Percentiles rank a stretch among this genome's conserved stretches.
Evolutionary conservation across 2,797 vertebrate genomes (phyloP).

Genomic region (Austrolebias charrua): DNA sequence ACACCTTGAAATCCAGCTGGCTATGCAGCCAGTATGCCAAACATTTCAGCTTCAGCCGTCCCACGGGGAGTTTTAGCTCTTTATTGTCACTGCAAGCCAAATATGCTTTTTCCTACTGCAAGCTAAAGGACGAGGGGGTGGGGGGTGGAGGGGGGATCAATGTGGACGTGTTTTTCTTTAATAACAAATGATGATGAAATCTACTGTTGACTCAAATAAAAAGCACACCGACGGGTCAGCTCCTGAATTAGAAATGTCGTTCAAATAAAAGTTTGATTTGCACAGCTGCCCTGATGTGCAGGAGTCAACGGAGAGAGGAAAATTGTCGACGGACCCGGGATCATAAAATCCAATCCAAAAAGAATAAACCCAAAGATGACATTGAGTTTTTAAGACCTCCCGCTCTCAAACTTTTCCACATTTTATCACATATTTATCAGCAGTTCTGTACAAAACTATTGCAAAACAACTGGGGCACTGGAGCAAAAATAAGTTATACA

Average conservation of each 20-base stretch:
- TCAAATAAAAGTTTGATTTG: conserved; percentile 27
- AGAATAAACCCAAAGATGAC: conserved; percentile 4
- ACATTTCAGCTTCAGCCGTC: conserved; percentile 34
- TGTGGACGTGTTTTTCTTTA: conserved; percentile 16
- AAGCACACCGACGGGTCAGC: conserved; percentile 8
- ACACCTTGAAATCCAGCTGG: conserved; percentile 3
- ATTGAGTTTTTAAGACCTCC: not conserved
- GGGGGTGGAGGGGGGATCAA: not conserved
- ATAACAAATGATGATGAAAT: conserved; percentile 20
- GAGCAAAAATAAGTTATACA: too few species aligned
- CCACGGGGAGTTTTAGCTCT: conserved; percentile 39
- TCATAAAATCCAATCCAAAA: not conserved
- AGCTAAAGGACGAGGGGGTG: not conserved
- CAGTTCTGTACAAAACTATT: too few species aligned
- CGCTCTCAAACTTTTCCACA: too few species aligned
- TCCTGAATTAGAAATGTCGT: conserved; percentile 20
- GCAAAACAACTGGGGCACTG: too few species aligned
- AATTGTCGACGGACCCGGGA: conserved; percentile 10
- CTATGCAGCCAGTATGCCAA: conserved; percentile 22
- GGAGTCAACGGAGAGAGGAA: conserved; percentile 1
- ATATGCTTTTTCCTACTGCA: conserved; percentile 17
- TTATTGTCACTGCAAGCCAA: conserved; percentile 39
- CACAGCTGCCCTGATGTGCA: conserved; percentile 6
- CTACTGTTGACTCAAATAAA: conserved; percentile 20
- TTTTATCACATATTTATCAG: too few species aligned